Percentiles rank a stretch among this genome's conserved stretches.
These are phyloP conservation scores for Streptopelia turtur DNA, from an alignment of 2,797 vertebrate genomes.

Conservation along the genomic window DNA sequence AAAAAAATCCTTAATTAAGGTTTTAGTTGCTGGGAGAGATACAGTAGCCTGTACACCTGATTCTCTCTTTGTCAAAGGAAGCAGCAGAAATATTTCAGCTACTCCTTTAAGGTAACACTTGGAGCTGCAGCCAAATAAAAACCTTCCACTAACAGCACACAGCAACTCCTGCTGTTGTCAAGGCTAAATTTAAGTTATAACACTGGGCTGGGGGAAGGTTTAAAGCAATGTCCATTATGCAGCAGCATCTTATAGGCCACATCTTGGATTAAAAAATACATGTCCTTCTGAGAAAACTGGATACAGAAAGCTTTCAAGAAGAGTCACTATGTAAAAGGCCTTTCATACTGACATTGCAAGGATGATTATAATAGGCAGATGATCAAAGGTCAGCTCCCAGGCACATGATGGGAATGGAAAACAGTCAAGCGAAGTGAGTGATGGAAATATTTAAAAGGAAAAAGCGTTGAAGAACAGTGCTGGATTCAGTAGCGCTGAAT, in stretches of 20 bases:
- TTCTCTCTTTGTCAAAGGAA: neutral
- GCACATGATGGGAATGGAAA: slow-evolving; percentile 44
- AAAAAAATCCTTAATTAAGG: neutral
- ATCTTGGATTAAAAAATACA: neutral
- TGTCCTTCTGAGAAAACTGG: neutral
- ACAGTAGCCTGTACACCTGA: neutral
- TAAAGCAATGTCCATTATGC: neutral
- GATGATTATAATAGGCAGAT: neutral
- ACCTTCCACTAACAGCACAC: neutral
- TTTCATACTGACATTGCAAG: neutral
- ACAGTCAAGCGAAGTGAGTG: slow-evolving; percentile 33
- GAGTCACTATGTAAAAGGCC: neutral
- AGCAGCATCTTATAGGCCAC: neutral
- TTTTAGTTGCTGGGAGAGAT: neutral
- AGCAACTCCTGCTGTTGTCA: neutral
- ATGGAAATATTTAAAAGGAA: slow-evolving; percentile 46
- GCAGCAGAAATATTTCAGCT: neutral
- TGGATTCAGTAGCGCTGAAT: neutral
- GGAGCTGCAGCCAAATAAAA: neutral
- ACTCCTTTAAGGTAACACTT: neutral
- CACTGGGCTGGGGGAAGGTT: neutral
- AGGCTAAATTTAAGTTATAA: slow-evolving; percentile 16
- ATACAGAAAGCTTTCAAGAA: neutral
- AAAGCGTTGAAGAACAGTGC: neutral
- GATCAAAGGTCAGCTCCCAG: slow-evolving; percentile 33